Evolutionary conservation across 2,888 invertebrate species (phyloP).

Genomic region (Standfussiana lucernea): DNA sequence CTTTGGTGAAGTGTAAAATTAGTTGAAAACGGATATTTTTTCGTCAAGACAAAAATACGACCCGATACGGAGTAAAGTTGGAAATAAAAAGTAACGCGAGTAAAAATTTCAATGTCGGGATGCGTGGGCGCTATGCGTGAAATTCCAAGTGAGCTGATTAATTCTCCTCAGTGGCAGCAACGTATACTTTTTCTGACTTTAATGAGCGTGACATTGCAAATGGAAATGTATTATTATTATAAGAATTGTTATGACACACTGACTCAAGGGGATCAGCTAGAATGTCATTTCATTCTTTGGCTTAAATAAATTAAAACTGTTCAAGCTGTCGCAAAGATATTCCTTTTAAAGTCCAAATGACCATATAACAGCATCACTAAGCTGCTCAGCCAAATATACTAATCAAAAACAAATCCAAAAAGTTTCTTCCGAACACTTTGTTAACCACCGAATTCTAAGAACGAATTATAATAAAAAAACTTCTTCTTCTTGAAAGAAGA

Average conservation of each 20-base stretch:
- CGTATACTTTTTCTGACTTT: constrained; percentile 57
- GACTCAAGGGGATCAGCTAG: constrained; percentile 17
- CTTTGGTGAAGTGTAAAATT: constrained; percentile 14
- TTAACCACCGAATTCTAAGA: background rate
- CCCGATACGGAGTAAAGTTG: constrained; percentile 58
- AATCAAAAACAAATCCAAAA: background rate
- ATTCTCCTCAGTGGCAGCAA: constrained; percentile 70
- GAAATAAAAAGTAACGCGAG: constrained; percentile 66
- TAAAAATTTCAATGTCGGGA: constrained; percentile 69
- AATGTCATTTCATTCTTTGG: background rate
- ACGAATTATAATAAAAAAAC: background rate
- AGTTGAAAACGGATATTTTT: constrained; percentile 19
- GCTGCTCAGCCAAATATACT: background rate
- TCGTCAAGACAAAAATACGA: constrained; percentile 49
- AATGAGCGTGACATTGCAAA: constrained; percentile 57
- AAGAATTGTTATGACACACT: constrained; percentile 41
- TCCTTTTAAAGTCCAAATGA: background rate
- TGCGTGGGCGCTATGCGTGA: constrained; percentile 72
- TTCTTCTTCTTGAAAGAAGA: too few species aligned
- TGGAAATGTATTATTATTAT: constrained; percentile 49
- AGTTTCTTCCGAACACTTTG: background rate
- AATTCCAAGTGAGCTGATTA: constrained; percentile 76
- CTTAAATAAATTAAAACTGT: background rate
- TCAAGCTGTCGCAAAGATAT: background rate
- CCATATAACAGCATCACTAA: background rate